Evolutionary conservation across 2,113 vertebrate species (phyloP).

Genomic region (Plotosus lineatus): DNA sequence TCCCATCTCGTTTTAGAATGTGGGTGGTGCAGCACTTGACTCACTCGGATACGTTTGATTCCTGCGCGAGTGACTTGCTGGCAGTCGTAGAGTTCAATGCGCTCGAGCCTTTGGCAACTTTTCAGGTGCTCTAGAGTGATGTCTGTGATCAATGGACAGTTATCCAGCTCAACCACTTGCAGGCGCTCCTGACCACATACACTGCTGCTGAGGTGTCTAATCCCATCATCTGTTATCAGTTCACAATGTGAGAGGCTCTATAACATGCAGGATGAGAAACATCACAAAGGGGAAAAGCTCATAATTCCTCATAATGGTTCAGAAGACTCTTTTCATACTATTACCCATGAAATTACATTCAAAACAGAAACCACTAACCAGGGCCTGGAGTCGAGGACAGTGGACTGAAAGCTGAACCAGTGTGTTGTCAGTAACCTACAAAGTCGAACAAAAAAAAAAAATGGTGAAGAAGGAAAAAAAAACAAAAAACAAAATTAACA

Average conservation of each 20-base stretch:
- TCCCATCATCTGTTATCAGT: slow-evolving; percentile 97
- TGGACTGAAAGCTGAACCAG: slow-evolving; percentile 97
- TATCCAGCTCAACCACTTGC: slow-evolving; percentile 98
- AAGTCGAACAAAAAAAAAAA: slow-evolving; percentile 13
- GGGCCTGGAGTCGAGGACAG: slow-evolving; percentile 94
- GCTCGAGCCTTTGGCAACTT: slow-evolving; percentile 93
- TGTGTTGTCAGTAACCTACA: slow-evolving; percentile 93
- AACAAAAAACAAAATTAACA: slow-evolving; percentile 22
- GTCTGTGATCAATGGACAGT: slow-evolving; percentile 97
- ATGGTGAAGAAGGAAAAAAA: no score
- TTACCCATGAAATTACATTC: neutral
- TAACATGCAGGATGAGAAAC: neutral
- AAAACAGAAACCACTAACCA: slow-evolving; percentile 77
- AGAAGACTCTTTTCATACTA: no score
- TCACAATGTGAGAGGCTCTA: slow-evolving; percentile 98
- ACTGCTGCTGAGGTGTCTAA: slow-evolving; percentile 93
- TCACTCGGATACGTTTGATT: slow-evolving; percentile 98
- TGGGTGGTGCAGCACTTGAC: slow-evolving; percentile 28
- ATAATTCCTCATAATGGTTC: neutral
- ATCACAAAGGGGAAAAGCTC: neutral
- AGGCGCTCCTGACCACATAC: slow-evolving; percentile 94
- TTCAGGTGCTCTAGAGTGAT: slow-evolving; percentile 97
- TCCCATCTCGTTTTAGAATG: neutral
- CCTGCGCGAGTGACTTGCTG: slow-evolving; percentile 96
- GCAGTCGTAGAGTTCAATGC: slow-evolving; percentile 98